Evolutionary conservation across 2,888 invertebrate genomes (phyloP).

Genomic region (Alcis repandata): DNA sequence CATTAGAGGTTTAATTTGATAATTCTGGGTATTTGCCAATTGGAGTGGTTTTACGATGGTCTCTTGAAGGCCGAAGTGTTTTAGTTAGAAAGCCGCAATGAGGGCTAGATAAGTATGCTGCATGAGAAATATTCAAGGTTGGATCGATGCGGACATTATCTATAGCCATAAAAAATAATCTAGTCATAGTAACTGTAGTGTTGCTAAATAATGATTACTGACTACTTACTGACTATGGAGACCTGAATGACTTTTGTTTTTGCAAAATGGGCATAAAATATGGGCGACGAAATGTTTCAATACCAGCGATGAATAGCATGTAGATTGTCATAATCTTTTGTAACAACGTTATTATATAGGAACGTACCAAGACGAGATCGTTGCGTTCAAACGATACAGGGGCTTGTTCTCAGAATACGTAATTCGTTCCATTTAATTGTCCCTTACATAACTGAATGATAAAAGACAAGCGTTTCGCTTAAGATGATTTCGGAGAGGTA

Average conservation of each 20-base stretch:
- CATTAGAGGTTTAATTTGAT: conserved; percentile 28
- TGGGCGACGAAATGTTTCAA: background rate
- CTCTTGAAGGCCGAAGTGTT: conserved; percentile 9
- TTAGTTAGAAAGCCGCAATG: conserved; percentile 15
- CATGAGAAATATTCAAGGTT: conserved; percentile 10
- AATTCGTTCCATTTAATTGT: background rate
- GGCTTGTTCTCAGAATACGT: background rate
- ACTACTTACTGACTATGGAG: background rate
- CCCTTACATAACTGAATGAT: background rate
- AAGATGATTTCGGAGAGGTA: conserved; percentile 16
- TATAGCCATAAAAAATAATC: background rate
- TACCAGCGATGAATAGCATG: background rate
- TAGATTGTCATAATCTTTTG: background rate
- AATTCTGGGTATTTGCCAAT: conserved; percentile 31
- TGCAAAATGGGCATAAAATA: too few relatives aligned
- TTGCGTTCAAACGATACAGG: too few relatives aligned
- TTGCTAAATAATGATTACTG: background rate
- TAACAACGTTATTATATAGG: too few relatives aligned
- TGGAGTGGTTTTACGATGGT: conserved; percentile 10
- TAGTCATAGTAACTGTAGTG: background rate
- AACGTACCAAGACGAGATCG: too few relatives aligned
- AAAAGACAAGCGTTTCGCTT: background rate
- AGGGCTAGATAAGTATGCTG: conserved; percentile 9
- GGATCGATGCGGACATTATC: conserved; percentile 3
- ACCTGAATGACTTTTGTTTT: too few relatives aligned